A percentile compares a stretch with the other conserved stretches of the same genome.
Evolutionary conservation across 2,888 invertebrate genomes (phyloP).

Genomic region (Caenorhabditis sp.): DNA sequence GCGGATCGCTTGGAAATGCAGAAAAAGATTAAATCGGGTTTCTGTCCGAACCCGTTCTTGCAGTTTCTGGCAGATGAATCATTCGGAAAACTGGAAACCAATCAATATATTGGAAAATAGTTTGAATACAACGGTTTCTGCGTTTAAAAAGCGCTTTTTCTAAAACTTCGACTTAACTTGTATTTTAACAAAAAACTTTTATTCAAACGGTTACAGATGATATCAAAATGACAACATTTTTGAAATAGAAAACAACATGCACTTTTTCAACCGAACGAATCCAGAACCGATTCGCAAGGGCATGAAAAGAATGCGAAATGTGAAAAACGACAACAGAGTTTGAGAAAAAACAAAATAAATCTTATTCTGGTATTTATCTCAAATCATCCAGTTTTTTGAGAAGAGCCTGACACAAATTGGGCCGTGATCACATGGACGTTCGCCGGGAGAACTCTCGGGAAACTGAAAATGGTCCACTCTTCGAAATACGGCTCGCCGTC

Average conservation of each 20-base stretch:
- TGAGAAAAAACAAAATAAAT: neutral
- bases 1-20: neutral
- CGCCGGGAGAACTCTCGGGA: slow-evolving; percentile 37
- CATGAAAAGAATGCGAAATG: neutral
- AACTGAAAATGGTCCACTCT: slow-evolving; percentile 43
- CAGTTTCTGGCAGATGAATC: neutral
- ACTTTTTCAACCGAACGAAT: neutral
- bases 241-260: neutral
- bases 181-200: too few relatives aligned
- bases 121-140: too few relatives aligned
- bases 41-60: neutral
- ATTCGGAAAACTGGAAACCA: neutral
- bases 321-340: neutral
- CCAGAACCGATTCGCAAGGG: neutral
- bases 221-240: neutral
- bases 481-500: slow-evolving; percentile 44
- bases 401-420: slow-evolving; percentile 34
- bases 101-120: neutral
- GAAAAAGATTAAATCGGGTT: neutral
- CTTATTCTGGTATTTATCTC: too few relatives aligned
- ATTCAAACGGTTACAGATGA: neutral
- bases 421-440: slow-evolving; percentile 53
- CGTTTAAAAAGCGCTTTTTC: too few relatives aligned
- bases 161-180: too few relatives aligned
- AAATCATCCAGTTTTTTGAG: neutral